Conservation (phyloP, 2,888 invertebrate species). For the Microdon myrmicae region DNA sequence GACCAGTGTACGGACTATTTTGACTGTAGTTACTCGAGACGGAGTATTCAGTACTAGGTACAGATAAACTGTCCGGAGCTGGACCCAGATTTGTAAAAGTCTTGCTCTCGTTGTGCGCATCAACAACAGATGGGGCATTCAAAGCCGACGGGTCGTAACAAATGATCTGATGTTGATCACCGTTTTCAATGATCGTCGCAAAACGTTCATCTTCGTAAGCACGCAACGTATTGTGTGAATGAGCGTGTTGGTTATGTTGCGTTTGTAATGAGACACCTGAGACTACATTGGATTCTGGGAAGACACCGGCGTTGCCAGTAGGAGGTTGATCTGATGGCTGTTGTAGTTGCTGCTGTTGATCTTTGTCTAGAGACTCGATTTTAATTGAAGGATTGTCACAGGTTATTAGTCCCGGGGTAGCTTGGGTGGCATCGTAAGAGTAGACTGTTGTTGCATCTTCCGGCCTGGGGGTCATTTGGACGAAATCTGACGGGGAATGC, state of each 20-base stretch:
- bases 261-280: conserved; percentile 56
- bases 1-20: conserved; percentile 56
- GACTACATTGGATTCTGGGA: conserved; percentile 58
- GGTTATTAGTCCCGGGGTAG: conserved; percentile 56
- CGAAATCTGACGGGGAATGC: conserved; percentile 60
- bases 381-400: conserved; percentile 62
- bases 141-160: conserved; percentile 58
- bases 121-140: conserved; percentile 55
- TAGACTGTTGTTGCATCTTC: conserved; percentile 59
- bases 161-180: conserved; percentile 53
- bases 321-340: conserved; percentile 53
- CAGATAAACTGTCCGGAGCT: conserved; percentile 31
- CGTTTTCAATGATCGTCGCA: conserved; percentile 54
- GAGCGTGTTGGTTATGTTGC: conserved; percentile 34
- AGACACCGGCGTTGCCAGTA: conserved; percentile 33
- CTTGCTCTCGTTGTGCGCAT: conserved; percentile 61
- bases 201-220: conserved; percentile 56
- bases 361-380: conserved; percentile 63
- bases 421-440: conserved; percentile 51
- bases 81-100: conserved; percentile 65
- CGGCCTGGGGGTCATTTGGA: conserved; percentile 62
- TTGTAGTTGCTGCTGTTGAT: conserved; percentile 54
- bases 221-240: conserved; percentile 42
- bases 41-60: conserved; percentile 54
- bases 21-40: conserved; percentile 56